Base-by-base conservation (phyloP, 1,140 invertebrate species). In the Pristionchus pacificus region DNA sequence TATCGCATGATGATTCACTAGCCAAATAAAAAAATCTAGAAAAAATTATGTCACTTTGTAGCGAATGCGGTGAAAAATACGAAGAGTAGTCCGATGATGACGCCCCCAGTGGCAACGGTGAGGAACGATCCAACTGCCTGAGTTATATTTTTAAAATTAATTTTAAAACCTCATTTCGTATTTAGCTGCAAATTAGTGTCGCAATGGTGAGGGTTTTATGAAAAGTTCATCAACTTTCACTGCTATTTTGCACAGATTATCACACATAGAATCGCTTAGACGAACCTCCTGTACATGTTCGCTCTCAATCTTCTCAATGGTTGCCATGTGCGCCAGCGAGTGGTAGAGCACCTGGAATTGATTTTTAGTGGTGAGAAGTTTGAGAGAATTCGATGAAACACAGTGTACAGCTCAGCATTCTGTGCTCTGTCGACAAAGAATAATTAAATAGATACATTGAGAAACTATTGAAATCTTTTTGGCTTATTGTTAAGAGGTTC, bases 31-130 rank as follows among this genome's bases (percentile, higher is more conserved):
- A 76, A 33, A 29, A 2, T 25, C 38, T 10, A 33, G 24, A 24
- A 60, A n/a, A n/a, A n/a, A n/a, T n/a, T n/a, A n/a, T n/a, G 58
- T 63, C 59, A 76, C 73, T 80, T 79, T 1, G 79, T 78, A 14
- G 70, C 78, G 6, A 80, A 68, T 28, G 79, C 77, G 14, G 78
- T 78, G 14, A 81, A 24, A 15, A 68, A 63, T 1, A 77, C 78
- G 24, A 68, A 76, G 58, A 78, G 60, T 2, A 74, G 59, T 0
- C 79, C 79, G 28, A 80, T 71, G 19, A 80, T 38, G 33, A 80
- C 65, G 0, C 79, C 79, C 28, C 79, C 79, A 6, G 77, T 49
- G 1, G 78, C 69, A 32, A 80, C 79, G 2, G 80, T 67, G 30
- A 80, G 64, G 57, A 80, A 80, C 2, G 77, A 75, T 2, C 75